Conservation (phyloP, 2,797 vertebrate species). For the Tapera naevia region DNA sequence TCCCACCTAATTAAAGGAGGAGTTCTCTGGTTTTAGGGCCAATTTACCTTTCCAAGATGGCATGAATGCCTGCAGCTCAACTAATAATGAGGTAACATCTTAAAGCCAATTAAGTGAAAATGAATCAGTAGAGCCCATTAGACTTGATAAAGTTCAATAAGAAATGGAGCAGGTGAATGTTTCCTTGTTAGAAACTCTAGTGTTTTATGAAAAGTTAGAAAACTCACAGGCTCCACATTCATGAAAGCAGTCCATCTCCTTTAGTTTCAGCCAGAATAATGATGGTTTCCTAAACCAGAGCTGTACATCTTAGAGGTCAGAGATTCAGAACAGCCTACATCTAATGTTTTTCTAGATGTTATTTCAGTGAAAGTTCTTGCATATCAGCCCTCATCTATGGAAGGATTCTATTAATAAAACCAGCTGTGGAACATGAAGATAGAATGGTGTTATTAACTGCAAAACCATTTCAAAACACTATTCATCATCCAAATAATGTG, state of each 20-base stretch:
- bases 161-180: neutral
- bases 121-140: constrained; percentile 49
- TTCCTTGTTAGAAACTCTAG: neutral
- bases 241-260: neutral
- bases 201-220: neutral
- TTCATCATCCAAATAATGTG: constrained; percentile 64
- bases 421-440: constrained; percentile 25
- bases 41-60: constrained; percentile 49
- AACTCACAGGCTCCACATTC: neutral
- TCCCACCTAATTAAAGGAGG: constrained; percentile 68
- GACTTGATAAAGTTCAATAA: constrained; percentile 53
- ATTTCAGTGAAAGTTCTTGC: constrained; percentile 25
- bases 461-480: constrained; percentile 53
- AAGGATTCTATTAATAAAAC: constrained; percentile 49
- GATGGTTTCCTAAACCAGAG: neutral
- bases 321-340: neutral
- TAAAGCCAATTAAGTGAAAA: constrained; percentile 68
- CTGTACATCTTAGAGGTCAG: neutral
- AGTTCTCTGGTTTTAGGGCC: constrained; percentile 45
- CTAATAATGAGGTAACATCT: constrained; percentile 64
- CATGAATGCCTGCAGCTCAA: constrained; percentile 43
- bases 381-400: neutral
- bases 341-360: neutral
- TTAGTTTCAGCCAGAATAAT: neutral
- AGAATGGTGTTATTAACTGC: constrained; percentile 46